A percentile compares a stretch with the other conserved stretches of the same genome.
These are phyloP conservation scores for Psilopogon haemacephalus DNA, from an alignment of 2,113 vertebrate species.

Conservation along the genomic window DNA sequence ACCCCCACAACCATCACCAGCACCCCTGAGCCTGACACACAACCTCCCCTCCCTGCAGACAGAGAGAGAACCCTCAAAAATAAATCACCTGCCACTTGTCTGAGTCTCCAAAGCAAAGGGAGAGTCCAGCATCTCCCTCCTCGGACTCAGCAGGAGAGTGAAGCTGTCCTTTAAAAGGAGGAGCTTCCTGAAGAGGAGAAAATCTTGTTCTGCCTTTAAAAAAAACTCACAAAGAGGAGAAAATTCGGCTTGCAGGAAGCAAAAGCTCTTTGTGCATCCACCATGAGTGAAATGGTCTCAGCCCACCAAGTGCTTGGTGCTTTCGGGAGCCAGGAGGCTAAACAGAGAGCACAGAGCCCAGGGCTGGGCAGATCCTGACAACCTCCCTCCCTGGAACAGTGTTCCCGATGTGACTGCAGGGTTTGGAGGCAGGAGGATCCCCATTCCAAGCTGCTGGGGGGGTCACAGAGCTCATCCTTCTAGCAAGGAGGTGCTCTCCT, in stretches of 20 bases:
- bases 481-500: background rate
- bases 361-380: background rate
- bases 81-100: background rate
- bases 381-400: background rate
- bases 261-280: background rate
- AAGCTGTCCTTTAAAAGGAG: background rate
- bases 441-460: background rate
- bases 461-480: background rate
- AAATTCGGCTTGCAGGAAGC: background rate
- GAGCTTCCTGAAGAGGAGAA: conserved; percentile 9
- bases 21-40: conserved; percentile 48
- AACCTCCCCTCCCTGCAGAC: background rate
- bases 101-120: background rate
- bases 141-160: background rate
- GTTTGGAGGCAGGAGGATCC: background rate
- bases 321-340: background rate
- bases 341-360: fast-evolving
- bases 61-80: background rate
- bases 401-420: fast-evolving
- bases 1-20: background rate
- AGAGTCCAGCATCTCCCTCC: background rate
- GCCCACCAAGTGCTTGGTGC: fast-evolving
- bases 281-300: fast-evolving
- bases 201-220: background rate
- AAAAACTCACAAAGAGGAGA: background rate